Base-by-base conservation (phyloP, 2,797 vertebrate species). In the Fringilla coelebs region DNA sequence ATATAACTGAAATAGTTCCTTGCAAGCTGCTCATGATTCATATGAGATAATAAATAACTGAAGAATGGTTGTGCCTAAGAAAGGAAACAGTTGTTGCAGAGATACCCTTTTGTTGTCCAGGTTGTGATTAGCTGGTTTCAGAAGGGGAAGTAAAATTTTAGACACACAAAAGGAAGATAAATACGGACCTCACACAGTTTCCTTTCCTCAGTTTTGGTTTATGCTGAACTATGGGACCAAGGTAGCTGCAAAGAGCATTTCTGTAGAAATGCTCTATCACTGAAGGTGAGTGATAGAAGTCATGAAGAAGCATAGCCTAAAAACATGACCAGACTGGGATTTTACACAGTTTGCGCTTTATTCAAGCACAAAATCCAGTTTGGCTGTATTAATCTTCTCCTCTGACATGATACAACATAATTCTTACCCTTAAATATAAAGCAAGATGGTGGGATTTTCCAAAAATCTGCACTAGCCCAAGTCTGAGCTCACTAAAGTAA, bases 41-140 rank as follows among this genome's bases (percentile, higher is more conserved):
- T 45, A 51, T 17, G 49, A 74, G 85, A 80, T 89, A 91, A 92
- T 94, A 94, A 94, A 82, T 90, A 88, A 85, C 87, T 66, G 74
- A 76, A 70, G 71, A 90, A 76, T 71, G 52, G 65, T 67, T 81
- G 71, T 76, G 57, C 28, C 49, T 85, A 52, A 63, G 4, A 17
- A 92, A 95, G 68, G 80, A 80, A 77, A 51, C 12, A 11, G 75
- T 89, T 93, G 57, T 51, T 90, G 60, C n/a, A 61, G 80, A 80
- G 74, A 60, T 78, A 29, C n/a, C 76, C 18, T 71, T 91, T 46
- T 32, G 12, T 86, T 89, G 63, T 86, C 61, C 74, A 75, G 46
- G 49, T 85, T 91, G 43, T 93, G 80, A 78, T 88, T 91, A 94
- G 61, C 43, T 89, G 61, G 26, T 94, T 91, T 88, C 57, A 60